These are phyloP conservation scores for Parnassius orleans DNA, from an alignment of 2,888 invertebrate species.

Conservation along the genomic window DNA sequence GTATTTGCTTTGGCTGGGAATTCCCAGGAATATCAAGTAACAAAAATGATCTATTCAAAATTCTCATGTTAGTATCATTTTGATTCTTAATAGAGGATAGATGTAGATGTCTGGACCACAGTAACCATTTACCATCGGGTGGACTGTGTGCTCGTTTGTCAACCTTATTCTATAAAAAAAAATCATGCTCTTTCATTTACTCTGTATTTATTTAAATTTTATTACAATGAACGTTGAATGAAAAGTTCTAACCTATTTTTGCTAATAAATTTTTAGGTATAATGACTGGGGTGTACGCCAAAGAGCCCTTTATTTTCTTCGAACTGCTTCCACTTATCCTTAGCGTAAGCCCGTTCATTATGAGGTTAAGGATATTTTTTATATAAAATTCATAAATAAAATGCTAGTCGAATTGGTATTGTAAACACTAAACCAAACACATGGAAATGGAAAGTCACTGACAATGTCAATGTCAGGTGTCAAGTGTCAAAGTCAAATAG, in stretches of 20 bases:
- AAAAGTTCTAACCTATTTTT: slow-evolving; percentile 30
- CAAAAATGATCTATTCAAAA: background rate
- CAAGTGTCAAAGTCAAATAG: too few species aligned
- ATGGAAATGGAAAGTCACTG: too few species aligned
- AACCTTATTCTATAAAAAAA: too few species aligned
- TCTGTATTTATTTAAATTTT: background rate
- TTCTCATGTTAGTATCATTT: too few species aligned
- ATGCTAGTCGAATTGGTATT: background rate
- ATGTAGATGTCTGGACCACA: too few species aligned
- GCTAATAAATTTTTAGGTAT: slow-evolving; percentile 33
- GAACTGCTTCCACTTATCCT: slow-evolving; percentile 52
- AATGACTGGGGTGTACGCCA: slow-evolving; percentile 44
- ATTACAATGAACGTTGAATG: too few species aligned
- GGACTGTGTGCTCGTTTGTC: too few species aligned
- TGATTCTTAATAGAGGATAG: too few species aligned
- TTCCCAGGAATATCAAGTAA: background rate
- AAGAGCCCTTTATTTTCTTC: slow-evolving; percentile 48
- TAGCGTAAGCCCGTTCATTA: slow-evolving; percentile 57
- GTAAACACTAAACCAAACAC: too few species aligned
- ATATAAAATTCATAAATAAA: background rate
- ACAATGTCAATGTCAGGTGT: too few species aligned
- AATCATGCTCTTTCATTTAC: too few species aligned
- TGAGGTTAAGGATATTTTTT: slow-evolving; percentile 2
- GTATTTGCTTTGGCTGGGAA: background rate
- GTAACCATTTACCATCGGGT: too few species aligned